Evolutionary conservation across 1,140 invertebrate genomes (phyloP).

Genomic region (Aphidius ervi): DNA sequence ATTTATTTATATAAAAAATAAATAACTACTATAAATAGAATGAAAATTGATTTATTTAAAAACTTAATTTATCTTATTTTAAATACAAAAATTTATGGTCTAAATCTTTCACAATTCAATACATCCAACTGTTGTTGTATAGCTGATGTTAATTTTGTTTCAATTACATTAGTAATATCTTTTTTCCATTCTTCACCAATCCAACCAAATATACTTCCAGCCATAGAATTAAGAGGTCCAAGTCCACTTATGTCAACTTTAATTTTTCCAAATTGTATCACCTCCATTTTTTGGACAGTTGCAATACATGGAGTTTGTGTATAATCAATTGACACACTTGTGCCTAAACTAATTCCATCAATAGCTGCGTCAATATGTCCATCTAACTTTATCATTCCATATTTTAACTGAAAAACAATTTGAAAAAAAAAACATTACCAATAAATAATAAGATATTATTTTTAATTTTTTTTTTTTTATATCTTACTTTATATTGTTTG

Average conservation of each 20-base stretch:
- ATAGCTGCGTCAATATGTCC: slow-evolving; percentile 26
- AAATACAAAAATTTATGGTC: slow-evolving; percentile 1
- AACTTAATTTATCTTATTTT: too few species aligned
- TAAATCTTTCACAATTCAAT: slow-evolving; percentile 22
- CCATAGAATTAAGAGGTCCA: slow-evolving; percentile 19
- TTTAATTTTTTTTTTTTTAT: neutral
- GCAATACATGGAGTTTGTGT: slow-evolving; percentile 23
- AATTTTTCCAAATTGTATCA: slow-evolving; percentile 19
- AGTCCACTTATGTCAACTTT: slow-evolving; percentile 21
- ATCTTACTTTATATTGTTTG: slow-evolving; percentile 28
- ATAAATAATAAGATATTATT: neutral
- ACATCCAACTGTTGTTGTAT: slow-evolving; percentile 9
- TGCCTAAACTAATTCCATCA: slow-evolving; percentile 21
- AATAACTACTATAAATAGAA: too few species aligned
- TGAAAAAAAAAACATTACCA: slow-evolving; percentile 1
- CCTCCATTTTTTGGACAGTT: slow-evolving; percentile 8
- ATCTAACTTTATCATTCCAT: slow-evolving; percentile 23
- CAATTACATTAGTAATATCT: slow-evolving; percentile 14
- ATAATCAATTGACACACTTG: slow-evolving; percentile 23
- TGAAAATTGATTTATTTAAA: too few species aligned
- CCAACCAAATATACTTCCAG: slow-evolving; percentile 19
- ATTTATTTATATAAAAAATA: too few species aligned
- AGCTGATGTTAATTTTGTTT: slow-evolving; percentile 19
- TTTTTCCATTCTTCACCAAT: slow-evolving; percentile 20
- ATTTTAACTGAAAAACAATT: slow-evolving; percentile 25